Evolutionary conservation across 2,113 vertebrate genomes (phyloP).

Genomic region (Pimephales promelas): DNA sequence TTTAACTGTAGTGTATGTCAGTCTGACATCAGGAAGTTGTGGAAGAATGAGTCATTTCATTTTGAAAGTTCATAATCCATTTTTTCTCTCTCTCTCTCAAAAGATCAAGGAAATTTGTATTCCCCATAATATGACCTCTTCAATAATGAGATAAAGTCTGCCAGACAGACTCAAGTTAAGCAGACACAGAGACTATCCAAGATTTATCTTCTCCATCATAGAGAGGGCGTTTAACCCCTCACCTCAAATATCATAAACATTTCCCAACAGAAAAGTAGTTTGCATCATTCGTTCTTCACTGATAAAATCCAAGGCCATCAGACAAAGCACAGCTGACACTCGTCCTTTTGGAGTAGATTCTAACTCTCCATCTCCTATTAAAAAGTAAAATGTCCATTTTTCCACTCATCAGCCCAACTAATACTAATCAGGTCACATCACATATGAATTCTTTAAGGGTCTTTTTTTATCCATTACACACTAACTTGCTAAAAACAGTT

Average conservation of each 20-base stretch:
- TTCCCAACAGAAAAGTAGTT: background rate
- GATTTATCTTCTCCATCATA: background rate
- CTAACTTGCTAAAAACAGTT: slow-evolving; percentile 2
- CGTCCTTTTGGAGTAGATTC: background rate
- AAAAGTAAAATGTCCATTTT: background rate
- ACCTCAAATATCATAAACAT: slow-evolving; percentile 14
- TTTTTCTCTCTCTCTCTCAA: background rate
- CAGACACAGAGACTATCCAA: background rate
- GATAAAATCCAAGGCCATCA: background rate
- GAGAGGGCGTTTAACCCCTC: slow-evolving; percentile 15
- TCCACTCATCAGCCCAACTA: slow-evolving; percentile 4
- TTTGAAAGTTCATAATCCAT: background rate
- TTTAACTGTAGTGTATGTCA: background rate
- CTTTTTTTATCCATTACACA: background rate
- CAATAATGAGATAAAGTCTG: slow-evolving; percentile 19
- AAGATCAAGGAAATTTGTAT: slow-evolving; percentile 61
- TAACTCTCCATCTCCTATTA: background rate
- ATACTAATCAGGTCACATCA: slow-evolving; percentile 5
- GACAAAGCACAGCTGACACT: background rate
- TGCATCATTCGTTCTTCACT: background rate
- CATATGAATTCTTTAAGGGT: background rate
- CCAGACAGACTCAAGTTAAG: slow-evolving; percentile 6
- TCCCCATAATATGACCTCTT: slow-evolving; percentile 64
- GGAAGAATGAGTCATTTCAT: background rate
- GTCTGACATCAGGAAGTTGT: background rate